Base-by-base conservation (phyloP, 2,797 vertebrate species). In the Acipenser transmontanus region DNA sequence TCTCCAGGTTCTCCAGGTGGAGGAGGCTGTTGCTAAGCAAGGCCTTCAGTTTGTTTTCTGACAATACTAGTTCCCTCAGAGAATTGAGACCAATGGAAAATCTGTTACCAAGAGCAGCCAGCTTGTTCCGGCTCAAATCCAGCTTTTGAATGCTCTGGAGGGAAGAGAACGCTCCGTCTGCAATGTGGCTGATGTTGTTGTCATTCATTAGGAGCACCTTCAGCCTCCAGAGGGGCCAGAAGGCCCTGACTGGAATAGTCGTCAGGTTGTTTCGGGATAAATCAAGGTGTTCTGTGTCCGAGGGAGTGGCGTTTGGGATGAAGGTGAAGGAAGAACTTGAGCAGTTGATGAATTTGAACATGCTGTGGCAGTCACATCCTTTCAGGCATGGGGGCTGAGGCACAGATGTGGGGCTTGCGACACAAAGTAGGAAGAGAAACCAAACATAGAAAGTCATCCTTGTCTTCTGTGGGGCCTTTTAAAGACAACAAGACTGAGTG, bases 71-170 rank as follows among this genome's bases (percentile, higher is more conserved):
- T 71, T 92, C 88, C 2, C 71, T 74, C 20, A 93, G 82, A 8
- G 80, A 76, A 1, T 73, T 61, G 61, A 93, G 74, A 7, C 91
- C 90, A 0, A 65, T 1, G 1, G 87, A 91, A 75, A 93, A 93
- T 0, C 84, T 84, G 1, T 70, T 74, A 0, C 71, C 66, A 66
- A 94, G 82, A 17, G 50, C 1, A 1, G 77, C 67, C 67, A 94
- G 85, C 51, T 47, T 71, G 71, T 94, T 94, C 72, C 82, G 73
- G 77, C 84, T 88, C 63, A 93, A 82, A 76, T 94, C 90, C 74
- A 94, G 81, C 62, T 81, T 89, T 66, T 87, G 81, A 2, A 93
- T 80, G 76, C 84, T 86, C 70, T 86, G 87, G 65, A 93, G 74
- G 12, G 79, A 76, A 0, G 72, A 72, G 73, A 91, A 93, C 17